Percentiles rank a stretch among this genome's conserved stretches.
phyloP scores from a whole-genome alignment of 2,113 vertebrate species.

The Notarius quadriscutis region DNA sequence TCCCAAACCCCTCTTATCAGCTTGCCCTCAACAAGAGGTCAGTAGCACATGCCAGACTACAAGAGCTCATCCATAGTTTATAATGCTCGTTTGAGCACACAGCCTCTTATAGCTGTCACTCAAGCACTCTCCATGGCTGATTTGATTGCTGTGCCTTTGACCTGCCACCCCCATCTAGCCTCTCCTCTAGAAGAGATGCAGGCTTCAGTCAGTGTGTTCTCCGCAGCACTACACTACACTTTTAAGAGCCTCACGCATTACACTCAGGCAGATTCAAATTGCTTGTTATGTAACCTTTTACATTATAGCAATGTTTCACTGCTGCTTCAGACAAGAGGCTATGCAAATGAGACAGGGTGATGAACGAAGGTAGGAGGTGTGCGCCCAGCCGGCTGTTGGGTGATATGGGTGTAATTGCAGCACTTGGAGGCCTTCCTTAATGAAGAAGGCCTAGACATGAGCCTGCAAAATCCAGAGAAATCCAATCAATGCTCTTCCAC shows the following conservation, averaged over 20 bases:
- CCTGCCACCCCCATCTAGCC: constrained; percentile 45
- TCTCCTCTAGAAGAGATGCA: constrained; percentile 41
- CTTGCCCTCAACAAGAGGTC: constrained; percentile 46
- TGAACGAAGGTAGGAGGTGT: constrained; percentile 62
- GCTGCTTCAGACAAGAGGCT: constrained; percentile 47
- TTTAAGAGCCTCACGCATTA: constrained; percentile 36
- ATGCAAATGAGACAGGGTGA: constrained; percentile 46
- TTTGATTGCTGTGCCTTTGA: constrained; percentile 56
- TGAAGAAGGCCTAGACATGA: constrained; percentile 55
- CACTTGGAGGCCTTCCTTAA: constrained; percentile 49
- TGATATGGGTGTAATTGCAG: constrained; percentile 60
- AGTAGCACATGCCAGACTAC: constrained; percentile 38
- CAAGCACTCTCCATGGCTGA: constrained; percentile 54
- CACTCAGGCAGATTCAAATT: constrained; percentile 46
- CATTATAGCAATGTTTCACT: constrained; percentile 50
- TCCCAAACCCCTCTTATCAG: constrained; percentile 51
- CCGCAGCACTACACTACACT: constrained; percentile 31
- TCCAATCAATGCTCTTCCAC: constrained; percentile 51
- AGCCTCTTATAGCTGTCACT: constrained; percentile 52
- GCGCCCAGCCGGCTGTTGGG: constrained; percentile 30
- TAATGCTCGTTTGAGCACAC: constrained; percentile 46
- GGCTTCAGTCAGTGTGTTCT: constrained; percentile 22
- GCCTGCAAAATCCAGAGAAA: constrained; percentile 65
- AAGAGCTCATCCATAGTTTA: constrained; percentile 51
- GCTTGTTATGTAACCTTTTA: constrained; percentile 56